Evolutionary conservation across 2,113 vertebrate species (phyloP).

Genomic region (Psittacus erithacus): DNA sequence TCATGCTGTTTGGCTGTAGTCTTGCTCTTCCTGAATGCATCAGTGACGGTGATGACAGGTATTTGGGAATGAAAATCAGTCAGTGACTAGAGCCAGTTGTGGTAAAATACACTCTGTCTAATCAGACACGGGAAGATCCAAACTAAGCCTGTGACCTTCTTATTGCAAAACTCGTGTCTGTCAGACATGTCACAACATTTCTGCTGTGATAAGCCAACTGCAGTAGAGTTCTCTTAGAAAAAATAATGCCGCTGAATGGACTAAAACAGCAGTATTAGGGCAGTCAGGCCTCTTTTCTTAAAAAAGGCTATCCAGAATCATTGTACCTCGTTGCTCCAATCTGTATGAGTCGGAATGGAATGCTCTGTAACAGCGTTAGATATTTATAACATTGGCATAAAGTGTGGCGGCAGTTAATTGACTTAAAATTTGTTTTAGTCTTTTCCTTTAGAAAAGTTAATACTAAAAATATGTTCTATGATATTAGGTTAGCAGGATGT

Average conservation of each 20-base stretch:
- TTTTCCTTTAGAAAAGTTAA: not conserved
- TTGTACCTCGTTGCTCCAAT: not conserved
- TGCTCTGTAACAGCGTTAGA: not conserved
- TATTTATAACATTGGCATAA: not conserved
- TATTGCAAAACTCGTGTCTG: not conserved
- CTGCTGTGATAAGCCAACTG: not conserved
- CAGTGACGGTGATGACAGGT: constrained; percentile 78
- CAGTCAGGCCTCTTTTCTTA: not conserved
- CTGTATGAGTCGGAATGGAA: not conserved
- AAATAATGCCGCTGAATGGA: not conserved
- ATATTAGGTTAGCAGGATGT: not conserved
- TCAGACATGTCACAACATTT: not conserved
- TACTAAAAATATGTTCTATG: not conserved
- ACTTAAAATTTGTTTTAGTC: not conserved
- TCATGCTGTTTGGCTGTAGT: constrained; percentile 96
- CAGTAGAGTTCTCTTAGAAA: not conserved
- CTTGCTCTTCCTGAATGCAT: constrained; percentile 91
- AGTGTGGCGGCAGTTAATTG: not conserved
- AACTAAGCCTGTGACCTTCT: not conserved
- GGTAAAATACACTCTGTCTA: constrained; percentile 23
- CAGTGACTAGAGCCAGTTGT: constrained; percentile 19
- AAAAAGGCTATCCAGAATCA: not conserved
- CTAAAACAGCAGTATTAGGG: not conserved
- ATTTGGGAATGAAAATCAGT: constrained; percentile 64
- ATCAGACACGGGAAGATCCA: not conserved